A percentile compares a stretch with the other conserved stretches of the same genome.
Conservation (phyloP, 2,113 vertebrate genomes). For the Mesembrinibis cayennensis region DNA sequence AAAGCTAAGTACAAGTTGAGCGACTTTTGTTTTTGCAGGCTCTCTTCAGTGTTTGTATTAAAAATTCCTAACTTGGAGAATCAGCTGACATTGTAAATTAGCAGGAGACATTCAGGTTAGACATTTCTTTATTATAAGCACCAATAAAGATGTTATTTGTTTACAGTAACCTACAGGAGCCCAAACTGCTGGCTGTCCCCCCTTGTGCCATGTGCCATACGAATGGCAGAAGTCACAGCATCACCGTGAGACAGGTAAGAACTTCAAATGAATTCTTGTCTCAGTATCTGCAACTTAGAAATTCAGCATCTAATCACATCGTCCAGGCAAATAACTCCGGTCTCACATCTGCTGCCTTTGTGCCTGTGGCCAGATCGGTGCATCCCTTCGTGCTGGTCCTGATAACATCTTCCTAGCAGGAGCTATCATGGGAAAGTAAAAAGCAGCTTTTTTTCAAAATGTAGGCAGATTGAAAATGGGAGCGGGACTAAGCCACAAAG, state of each 20-base stretch:
- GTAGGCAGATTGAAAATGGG: neutral
- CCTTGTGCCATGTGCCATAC: rapidly evolving
- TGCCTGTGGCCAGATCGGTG: neutral
- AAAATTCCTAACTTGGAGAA: neutral
- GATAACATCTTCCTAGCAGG: slow-evolving; percentile 3
- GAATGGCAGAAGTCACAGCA: neutral
- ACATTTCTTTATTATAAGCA: neutral
- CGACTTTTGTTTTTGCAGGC: neutral
- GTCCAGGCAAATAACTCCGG: neutral
- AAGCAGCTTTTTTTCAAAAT: neutral
- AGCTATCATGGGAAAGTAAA: slow-evolving; percentile 36
- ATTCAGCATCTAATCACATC: neutral
- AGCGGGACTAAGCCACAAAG: neutral
- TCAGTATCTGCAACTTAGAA: neutral
- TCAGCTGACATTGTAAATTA: neutral
- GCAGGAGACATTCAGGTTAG: neutral
- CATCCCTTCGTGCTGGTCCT: neutral
- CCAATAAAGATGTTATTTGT: neutral
- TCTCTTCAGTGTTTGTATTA: neutral
- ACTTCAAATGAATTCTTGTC: neutral
- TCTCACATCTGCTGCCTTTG: neutral
- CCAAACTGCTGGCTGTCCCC: neutral
- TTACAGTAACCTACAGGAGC: neutral
- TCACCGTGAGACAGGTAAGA: neutral
- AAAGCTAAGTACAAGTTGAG: neutral